Evolutionary conservation across 2,888 invertebrate genomes (phyloP), one percentile per base, ranked within the genome.

Genomic region (Trichogramma dendrolimi): DNA sequence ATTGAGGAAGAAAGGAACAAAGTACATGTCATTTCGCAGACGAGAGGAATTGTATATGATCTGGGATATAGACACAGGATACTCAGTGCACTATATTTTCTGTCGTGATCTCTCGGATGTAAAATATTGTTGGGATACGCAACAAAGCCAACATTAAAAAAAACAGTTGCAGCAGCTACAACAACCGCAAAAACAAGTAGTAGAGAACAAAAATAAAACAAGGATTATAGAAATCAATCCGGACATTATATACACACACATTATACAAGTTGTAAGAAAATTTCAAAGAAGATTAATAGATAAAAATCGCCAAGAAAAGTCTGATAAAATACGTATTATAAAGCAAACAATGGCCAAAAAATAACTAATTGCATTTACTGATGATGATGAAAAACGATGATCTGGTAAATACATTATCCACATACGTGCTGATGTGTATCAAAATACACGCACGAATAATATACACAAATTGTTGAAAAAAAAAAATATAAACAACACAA

Each of bases 271-370:
- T 27, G 27, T 27, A 27, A 27, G 27, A 27, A 27, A 27, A 27
- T 27, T 27, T 27, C 27, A 27, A 27, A 27, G 27, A 27, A 27
- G 27, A 27, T 27, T 27, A 27, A 27, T 27, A 27, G 27, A 27
- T 50, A 46, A 47, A 60, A 60, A 60, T 60, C 63, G 63, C 63
- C 58, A 63, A 63, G 63, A 60, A 61, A 64, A 64, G 64, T 64
- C 64, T 64, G 64, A 64, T 61, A 58, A 60, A 55, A 51, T 55
- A 57, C 8, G 27, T 48, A 48, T 6, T 6, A n/a, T 14, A 48
- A 48, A 48, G 46, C n/a, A 49, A 55, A 42, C 41, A 49, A 62
- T 49, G 50, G 52, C 53, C 62, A 62, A 55, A 62, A 58, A 53
- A 56, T 46, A n/a, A 10, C 46, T 10, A 46, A 46, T 46, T 46